These are phyloP conservation scores for Puffinus mauretanicus DNA, from an alignment of 2,113 vertebrate species.

Conservation along the genomic window DNA sequence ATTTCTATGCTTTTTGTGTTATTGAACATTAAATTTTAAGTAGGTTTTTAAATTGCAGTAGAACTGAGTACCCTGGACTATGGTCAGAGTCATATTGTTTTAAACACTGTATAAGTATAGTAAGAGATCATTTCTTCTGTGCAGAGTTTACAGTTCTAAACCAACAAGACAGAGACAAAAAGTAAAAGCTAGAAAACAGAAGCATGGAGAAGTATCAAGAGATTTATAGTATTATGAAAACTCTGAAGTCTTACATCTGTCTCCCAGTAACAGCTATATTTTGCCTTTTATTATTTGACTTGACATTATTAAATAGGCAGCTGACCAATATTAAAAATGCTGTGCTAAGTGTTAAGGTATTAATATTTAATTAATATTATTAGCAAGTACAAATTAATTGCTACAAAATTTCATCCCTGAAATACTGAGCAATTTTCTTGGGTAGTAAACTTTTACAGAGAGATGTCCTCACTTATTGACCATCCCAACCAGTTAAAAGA, in stretches of 20 bases:
- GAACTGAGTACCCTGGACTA: neutral
- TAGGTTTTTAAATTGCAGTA: neutral
- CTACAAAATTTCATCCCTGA: neutral
- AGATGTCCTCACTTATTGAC: neutral
- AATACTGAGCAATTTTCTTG: neutral
- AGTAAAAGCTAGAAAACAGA: neutral
- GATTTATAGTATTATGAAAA: neutral
- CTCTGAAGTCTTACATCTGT: neutral
- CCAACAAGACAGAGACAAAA: neutral
- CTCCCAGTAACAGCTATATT: neutral
- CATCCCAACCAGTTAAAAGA: neutral
- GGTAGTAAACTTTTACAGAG: neutral
- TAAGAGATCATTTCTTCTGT: neutral
- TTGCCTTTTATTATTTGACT: neutral
- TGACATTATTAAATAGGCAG: neutral
- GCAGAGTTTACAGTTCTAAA: neutral
- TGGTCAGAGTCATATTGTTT: neutral
- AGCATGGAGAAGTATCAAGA: neutral
- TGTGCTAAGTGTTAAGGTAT: neutral
- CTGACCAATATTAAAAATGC: neutral
- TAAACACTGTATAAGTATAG: neutral
- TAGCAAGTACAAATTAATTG: neutral
- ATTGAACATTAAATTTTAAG: neutral
- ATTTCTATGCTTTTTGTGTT: neutral
- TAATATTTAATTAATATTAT: neutral